phyloP scores from a whole-genome alignment of 2,113 vertebrate species.

The Nanorana parkeri region DNA sequence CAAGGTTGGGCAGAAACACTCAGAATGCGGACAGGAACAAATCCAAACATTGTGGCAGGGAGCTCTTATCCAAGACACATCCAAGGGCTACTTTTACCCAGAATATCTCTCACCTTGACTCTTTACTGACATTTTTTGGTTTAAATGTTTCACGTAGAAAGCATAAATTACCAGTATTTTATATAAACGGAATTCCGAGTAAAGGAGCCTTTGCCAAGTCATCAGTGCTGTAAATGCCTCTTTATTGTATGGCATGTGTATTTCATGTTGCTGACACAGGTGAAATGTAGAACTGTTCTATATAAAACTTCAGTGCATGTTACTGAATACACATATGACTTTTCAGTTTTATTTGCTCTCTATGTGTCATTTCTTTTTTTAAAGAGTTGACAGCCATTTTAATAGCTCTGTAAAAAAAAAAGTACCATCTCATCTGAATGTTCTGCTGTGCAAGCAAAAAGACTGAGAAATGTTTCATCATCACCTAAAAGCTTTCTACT shows the following conservation, averaged over 20 bases:
- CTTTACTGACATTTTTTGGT: too few relatives aligned
- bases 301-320: conserved; percentile 1
- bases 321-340: neutral
- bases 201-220: neutral
- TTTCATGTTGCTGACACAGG: conserved; percentile 22
- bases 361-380: neutral
- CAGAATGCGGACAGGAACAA: too few relatives aligned
- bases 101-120: too few relatives aligned
- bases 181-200: neutral
- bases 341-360: neutral
- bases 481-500: too few relatives aligned
- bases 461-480: too few relatives aligned
- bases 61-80: too few relatives aligned
- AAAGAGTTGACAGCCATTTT: neutral
- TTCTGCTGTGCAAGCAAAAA: too few relatives aligned
- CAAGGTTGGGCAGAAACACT: too few relatives aligned
- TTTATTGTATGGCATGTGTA: neutral
- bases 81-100: too few relatives aligned
- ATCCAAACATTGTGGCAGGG: too few relatives aligned
- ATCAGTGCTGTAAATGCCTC: neutral
- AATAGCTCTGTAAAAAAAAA: conserved; percentile 5
- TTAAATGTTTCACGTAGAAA: neutral
- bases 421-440: too few relatives aligned
- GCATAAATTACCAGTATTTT: neutral
- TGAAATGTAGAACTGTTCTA: neutral